These are phyloP conservation scores for Drosophila paramelanica DNA, from an alignment of 2,888 invertebrate genomes.

Conservation along the genomic window DNA sequence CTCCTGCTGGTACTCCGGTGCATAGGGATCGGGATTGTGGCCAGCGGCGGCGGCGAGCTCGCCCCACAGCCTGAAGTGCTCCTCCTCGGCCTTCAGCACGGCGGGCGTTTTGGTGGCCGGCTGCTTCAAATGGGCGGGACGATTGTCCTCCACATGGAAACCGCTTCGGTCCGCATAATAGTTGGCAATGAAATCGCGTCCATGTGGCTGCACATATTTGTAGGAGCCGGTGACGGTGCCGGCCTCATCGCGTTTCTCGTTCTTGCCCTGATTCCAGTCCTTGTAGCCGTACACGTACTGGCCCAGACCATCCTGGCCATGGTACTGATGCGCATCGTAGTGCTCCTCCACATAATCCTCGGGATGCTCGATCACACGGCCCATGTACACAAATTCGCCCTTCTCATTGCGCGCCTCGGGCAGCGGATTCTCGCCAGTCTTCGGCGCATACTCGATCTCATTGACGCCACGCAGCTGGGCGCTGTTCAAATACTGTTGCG, in stretches of 20 bases:
- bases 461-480: constrained; percentile 84
- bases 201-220: constrained; percentile 87
- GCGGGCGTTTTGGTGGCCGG: constrained; percentile 89
- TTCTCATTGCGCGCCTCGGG: constrained; percentile 83
- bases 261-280: constrained; percentile 90
- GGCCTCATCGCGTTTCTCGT: constrained; percentile 89
- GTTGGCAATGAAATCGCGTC: constrained; percentile 84
- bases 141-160: constrained; percentile 92
- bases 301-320: constrained; percentile 90
- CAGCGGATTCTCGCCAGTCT: constrained; percentile 86
- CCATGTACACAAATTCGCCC: constrained; percentile 85
- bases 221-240: constrained; percentile 91
- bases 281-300: constrained; percentile 90
- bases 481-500: constrained; percentile 82
- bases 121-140: constrained; percentile 88
- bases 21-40: constrained; percentile 85
- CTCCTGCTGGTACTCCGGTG: constrained; percentile 82
- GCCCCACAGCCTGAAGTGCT: constrained; percentile 89
- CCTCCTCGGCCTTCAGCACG: constrained; percentile 89
- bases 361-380: constrained; percentile 88
- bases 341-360: constrained; percentile 90
- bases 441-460: constrained; percentile 86
- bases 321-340: constrained; percentile 89
- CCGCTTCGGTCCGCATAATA: constrained; percentile 91
- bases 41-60: constrained; percentile 87